Evolutionary conservation across 2,113 vertebrate species (phyloP), one percentile per base, ranked within the genome.

Genomic region (Sigmodon hispidus): DNA sequence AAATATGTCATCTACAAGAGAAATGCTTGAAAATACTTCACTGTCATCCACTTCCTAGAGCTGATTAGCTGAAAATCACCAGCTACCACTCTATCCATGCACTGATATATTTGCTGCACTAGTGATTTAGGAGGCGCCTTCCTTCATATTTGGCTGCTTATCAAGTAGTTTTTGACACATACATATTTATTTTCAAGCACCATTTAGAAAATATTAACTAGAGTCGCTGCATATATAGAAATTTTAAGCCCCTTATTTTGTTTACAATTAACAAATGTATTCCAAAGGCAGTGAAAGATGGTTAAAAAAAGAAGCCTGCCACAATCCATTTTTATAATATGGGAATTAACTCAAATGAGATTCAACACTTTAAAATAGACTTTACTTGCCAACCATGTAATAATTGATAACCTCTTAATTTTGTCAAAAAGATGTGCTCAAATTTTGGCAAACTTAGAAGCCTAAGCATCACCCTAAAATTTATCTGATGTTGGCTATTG

Each of bases 141-240:
- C 77, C 70, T 98, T 96, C 97, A 95, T 89, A 93, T 96, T 96
- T 94, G 97, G 89, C 63, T 97, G 84, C 92, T 97, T 97, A 95
- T 94, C 96, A 97, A 97, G 79, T 97, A 97, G 95, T 98, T 98
- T 98, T 96, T 96, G 90, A 96, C 97, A 97, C 36, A 94, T 70
- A 75, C 86, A 26, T 95, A 96, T 98, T 98, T 98, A 97, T 97
- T 98, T 98, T 97, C 92, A 98, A 98, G 95, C 79, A 95, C 87
- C 57, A 85, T 97, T 98, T 97, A 65, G 77, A 96, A 98, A 98
- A 98, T 93, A 95, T 81, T 97, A 97, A 89, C 90, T 88, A 85
- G 95, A 95, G 24, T 96, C 98, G 97, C 96, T 97, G 87, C 61
- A 95, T 77, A 75, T 97, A 94, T 59, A 96, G 91, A 96, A 97